phyloP scores from a whole-genome alignment of 1,140 invertebrate genomes.

The Mamestra configurata region DNA sequence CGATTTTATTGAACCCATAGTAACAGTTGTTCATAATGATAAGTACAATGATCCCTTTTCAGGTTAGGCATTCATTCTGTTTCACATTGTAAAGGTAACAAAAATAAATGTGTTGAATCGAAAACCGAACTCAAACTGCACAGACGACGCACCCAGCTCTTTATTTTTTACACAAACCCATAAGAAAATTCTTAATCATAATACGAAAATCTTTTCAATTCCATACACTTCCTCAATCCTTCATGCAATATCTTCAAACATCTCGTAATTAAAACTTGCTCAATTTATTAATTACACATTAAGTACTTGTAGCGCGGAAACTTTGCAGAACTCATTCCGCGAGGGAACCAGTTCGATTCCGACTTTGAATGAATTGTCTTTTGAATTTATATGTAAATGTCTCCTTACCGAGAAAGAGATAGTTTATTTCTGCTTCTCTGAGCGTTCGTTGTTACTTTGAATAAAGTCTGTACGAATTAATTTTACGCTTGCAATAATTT shows the following conservation, averaged over 20 bases:
- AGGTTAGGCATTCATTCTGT: too few species aligned
- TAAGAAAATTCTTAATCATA: too few species aligned
- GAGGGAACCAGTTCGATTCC: slow-evolving; percentile 65
- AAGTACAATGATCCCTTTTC: too few species aligned
- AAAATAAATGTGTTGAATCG: too few species aligned
- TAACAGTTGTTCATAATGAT: too few species aligned
- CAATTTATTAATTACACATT: slow-evolving; percentile 57
- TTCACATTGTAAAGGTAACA: too few species aligned
- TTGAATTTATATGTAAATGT: slow-evolving; percentile 74
- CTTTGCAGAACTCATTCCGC: slow-evolving; percentile 63
- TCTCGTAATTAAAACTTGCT: slow-evolving; percentile 55
- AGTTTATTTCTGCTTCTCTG: slow-evolving; percentile 42
- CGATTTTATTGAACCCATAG: too few species aligned
- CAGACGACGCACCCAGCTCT: too few species aligned
- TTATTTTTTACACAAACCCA: too few species aligned
- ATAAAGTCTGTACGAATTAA: slow-evolving; percentile 30
- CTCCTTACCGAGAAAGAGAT: slow-evolving; percentile 14
- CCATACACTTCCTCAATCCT: slow-evolving; percentile 11
- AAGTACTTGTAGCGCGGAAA: slow-evolving; percentile 55
- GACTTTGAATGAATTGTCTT: slow-evolving; percentile 64
- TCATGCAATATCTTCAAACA: slow-evolving; percentile 34
- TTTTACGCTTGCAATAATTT: slow-evolving; percentile 44
- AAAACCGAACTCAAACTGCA: too few species aligned
- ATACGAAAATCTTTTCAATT: background rate
- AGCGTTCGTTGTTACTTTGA: slow-evolving; percentile 35